phyloP scores from a whole-genome alignment of 1,140 invertebrate species.

The Heliconius nattereri region DNA sequence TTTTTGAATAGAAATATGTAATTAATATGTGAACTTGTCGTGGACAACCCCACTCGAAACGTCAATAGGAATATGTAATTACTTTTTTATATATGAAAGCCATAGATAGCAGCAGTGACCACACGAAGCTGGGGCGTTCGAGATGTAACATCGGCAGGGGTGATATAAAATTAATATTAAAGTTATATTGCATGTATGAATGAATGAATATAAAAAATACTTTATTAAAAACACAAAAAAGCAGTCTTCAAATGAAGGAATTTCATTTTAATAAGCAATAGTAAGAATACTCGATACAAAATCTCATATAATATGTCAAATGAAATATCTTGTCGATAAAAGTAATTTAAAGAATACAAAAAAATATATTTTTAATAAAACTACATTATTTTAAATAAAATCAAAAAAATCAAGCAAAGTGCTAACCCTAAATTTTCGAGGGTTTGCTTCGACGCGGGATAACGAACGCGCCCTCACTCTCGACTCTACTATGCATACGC shows the following conservation, averaged over 20 bases:
- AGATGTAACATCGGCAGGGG: slow-evolving; percentile 42
- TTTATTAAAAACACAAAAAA: not conserved
- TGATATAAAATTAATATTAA: slow-evolving; percentile 15
- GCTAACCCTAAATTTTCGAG: slow-evolving; percentile 59
- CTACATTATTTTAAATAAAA: too few relatives aligned
- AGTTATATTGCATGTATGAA: not conserved
- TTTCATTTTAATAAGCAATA: too few relatives aligned
- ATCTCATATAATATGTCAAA: too few relatives aligned
- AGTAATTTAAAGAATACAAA: too few relatives aligned
- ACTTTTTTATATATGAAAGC: slow-evolving; percentile 75
- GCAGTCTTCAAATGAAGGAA: too few relatives aligned
- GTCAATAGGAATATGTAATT: slow-evolving; percentile 68
- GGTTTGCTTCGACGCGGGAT: slow-evolving; percentile 69
- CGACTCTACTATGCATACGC: slow-evolving; percentile 68
- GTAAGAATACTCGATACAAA: too few relatives aligned
- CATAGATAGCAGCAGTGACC: slow-evolving; percentile 71
- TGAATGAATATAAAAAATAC: not conserved
- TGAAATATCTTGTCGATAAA: too few relatives aligned
- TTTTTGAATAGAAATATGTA: not conserved
- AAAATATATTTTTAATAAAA: too few relatives aligned
- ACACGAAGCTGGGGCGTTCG: slow-evolving; percentile 49
- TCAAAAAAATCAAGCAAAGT: not conserved
- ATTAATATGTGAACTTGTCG: slow-evolving; percentile 26
- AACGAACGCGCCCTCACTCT: slow-evolving; percentile 59
- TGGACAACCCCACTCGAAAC: slow-evolving; percentile 47